Base-by-base conservation (phyloP, 2,888 invertebrate species). In the Nemotelus nigrinus region DNA sequence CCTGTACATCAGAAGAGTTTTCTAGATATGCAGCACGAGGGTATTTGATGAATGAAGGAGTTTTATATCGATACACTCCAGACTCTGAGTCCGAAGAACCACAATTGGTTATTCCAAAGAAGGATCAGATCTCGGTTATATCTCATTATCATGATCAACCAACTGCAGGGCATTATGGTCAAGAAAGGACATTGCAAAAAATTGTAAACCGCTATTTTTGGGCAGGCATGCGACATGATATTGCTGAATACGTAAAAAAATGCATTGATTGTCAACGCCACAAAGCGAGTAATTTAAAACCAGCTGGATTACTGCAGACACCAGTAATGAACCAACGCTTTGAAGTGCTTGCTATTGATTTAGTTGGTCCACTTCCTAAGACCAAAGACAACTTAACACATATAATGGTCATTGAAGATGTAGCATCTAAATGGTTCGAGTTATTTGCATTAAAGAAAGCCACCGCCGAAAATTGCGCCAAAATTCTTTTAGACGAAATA, bases 161-260 rank as follows among this genome's bases (percentile, higher is more conserved):
- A 0, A 82, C 81, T 0, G 82, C 83, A 0, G 83, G 83, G 1
- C 83, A 85, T 50, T 82, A 82, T 55, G 84, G 83, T 1, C 68
- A 63, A 0, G 81, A 82, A 70, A 57, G 71, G 57, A 83, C 83
- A 0, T 39, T 80, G 0, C 60, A 79, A 8, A 71, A 80, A 8
- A 83, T 84, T 4, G 2, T 67, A 0, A 43, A 39, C 0, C 68
- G 82, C 0, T 84, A 82, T 50, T 83, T 79, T 71, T 84, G 83
- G 82, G 72, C 72, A 3, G 82, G 82, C 0, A 83, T 85, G 83
- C 5, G 53, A 50, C 53, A 50, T 8, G 53, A 50, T 8, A 50
- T 50, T 8, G 8, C 53, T 50, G 53, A 50, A 5, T 8, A 50
- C 8, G 53, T 50, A 50, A 5, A 8, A 50, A 50, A 50, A 50